Conservation (phyloP, 2,888 invertebrate species). For the Synergus japonicus region DNA sequence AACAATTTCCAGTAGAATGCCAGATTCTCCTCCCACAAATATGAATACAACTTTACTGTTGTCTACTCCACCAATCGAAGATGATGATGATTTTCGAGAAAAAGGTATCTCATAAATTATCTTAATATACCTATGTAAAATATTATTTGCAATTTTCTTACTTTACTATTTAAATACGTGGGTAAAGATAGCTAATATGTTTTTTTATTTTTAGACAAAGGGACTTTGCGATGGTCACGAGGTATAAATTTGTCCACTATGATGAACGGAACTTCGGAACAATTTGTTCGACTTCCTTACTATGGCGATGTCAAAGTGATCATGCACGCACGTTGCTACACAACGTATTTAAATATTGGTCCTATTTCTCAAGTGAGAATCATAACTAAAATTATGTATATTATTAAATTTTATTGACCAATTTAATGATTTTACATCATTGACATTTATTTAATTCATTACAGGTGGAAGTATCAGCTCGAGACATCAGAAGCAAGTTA, state of each 20-base stretch:
- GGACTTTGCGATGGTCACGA: constrained; percentile 66
- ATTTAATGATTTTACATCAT: not conserved
- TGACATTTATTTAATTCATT: constrained; percentile 32
- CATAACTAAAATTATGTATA: constrained; percentile 4
- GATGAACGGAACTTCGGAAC: constrained; percentile 73
- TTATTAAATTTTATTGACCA: constrained; percentile 19
- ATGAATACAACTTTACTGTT: constrained; percentile 59
- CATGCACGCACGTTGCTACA: constrained; percentile 78
- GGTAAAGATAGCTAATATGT: not conserved
- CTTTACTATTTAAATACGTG: not conserved
- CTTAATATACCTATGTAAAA: not conserved
- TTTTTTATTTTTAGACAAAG: constrained; percentile 48
- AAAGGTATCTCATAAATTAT: constrained; percentile 42
- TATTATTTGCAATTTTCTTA: not conserved
- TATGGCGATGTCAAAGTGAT: constrained; percentile 81
- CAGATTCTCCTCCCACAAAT: constrained; percentile 66
- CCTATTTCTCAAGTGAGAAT: constrained; percentile 81
- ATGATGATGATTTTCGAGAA: constrained; percentile 40
- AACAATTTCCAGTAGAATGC: constrained; percentile 77
- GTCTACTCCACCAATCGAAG: constrained; percentile 56
- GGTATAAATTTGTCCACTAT: constrained; percentile 64
- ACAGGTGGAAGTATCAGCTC: constrained; percentile 87
- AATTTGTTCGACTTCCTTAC: constrained; percentile 81
- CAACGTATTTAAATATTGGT: constrained; percentile 78
- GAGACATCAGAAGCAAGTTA: constrained; percentile 87